Base-by-base conservation (phyloP, 2,113 vertebrate genomes). In the Rhynchomys soricoides region DNA sequence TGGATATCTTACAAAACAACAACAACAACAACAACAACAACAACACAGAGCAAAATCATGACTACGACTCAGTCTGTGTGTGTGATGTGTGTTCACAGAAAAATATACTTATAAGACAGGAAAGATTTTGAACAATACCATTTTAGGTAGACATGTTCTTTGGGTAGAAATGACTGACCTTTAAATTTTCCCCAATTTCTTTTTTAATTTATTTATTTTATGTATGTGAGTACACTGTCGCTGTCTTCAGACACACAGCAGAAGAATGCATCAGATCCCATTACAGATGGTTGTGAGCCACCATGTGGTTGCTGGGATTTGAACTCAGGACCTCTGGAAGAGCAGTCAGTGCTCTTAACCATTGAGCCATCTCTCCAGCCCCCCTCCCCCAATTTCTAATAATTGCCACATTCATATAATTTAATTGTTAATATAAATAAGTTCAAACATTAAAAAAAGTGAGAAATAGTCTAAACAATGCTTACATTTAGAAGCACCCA, bases 381-480 rank as follows among this genome's bases (percentile, higher is more conserved):
- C n/a, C n/a, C n/a, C n/a, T n/a, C n/a, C 21, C 37, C 45, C 48
- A 71, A 59, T 52, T 90, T 87, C 93, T 40, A 64, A 64, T 37
- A 95, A 48, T 62, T 70, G 88, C 81, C 45, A 52, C 22, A 88
- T 52, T 37, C 31, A 9, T 82, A 71, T 73, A 68, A 68, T 62
- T 83, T n/a, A 87, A 85, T 19, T 70, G 13, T 9, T 93, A 64
- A 71, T 86, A 52, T 73, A n/a, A 94, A 43, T 77, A 90, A 78
- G 34, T 89, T 88, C 29, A 88, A 24, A 81, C 45, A 77, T 22
- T 50, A 15, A 71, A 45, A n/a, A 37, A 92, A 70, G 13, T 43
- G 59, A 34, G 31, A 79, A 75, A 29, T 31, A 73, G 37, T 7
- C 64, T n/a, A 90, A 93, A 31, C 43, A 22, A 87, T 22, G 59